These are phyloP conservation scores for Drosophila anceps DNA, from an alignment of 2,888 invertebrate species.

Conservation along the genomic window DNA sequence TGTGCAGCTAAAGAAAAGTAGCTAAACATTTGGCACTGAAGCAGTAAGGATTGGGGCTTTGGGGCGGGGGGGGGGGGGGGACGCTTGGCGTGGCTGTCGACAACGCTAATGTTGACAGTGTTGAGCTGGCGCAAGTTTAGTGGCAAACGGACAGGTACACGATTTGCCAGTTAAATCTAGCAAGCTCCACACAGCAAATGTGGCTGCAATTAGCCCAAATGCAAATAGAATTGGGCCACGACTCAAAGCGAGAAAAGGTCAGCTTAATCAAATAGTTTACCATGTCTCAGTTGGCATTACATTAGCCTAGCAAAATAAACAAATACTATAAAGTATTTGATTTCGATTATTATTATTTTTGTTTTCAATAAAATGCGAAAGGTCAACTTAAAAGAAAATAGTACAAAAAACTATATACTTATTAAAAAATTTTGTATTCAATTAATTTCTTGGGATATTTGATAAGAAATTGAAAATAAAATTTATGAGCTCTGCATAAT, in stretches of 20 bases:
- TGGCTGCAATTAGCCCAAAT: slow-evolving; percentile 39
- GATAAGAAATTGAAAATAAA: too few relatives aligned
- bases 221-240: slow-evolving; percentile 22
- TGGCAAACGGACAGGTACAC: slow-evolving; percentile 30
- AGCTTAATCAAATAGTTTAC: slow-evolving; percentile 14
- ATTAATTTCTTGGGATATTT: too few relatives aligned
- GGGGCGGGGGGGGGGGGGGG: background rate
- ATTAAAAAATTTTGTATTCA: too few relatives aligned
- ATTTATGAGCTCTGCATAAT: too few relatives aligned
- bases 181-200: slow-evolving; percentile 6
- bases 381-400: too few relatives aligned
- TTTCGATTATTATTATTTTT: too few relatives aligned
- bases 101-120: slow-evolving; percentile 36
- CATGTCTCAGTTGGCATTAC: background rate
- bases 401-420: too few relatives aligned
- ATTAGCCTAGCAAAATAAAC: background rate
- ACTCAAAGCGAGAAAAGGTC: slow-evolving; percentile 1
- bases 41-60: too few relatives aligned
- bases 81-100: background rate
- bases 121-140: slow-evolving; percentile 33
- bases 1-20: slow-evolving; percentile 24
- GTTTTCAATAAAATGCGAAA: too few relatives aligned
- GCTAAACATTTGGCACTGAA: background rate
- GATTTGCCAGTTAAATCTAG: slow-evolving; percentile 12
- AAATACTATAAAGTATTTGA: too few relatives aligned